phyloP scores from a whole-genome alignment of 2,888 invertebrate genomes.

The Diloba caeruleocephala region DNA sequence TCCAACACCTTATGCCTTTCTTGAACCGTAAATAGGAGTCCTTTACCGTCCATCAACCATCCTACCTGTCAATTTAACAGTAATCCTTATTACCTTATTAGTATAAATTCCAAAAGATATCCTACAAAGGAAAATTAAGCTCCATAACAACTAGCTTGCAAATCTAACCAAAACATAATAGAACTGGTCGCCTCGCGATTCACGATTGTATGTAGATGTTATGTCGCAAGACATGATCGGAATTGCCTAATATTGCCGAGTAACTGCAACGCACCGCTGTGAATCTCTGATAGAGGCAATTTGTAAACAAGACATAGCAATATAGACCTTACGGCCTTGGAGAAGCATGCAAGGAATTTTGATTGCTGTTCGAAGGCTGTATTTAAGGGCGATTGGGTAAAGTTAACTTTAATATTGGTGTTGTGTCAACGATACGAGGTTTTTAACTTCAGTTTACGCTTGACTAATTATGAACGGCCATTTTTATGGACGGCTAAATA shows the following conservation, averaged over 20 bases:
- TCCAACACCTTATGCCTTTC: no score
- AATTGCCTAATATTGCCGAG: conserved; percentile 74
- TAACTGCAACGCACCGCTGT: conserved; percentile 58
- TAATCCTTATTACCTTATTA: no score
- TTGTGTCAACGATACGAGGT: conserved; percentile 20
- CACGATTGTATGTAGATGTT: conserved; percentile 72
- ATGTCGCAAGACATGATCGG: conserved; percentile 75
- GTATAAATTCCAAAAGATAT: no score
- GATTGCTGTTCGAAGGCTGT: conserved; percentile 47
- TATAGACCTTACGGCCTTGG: conserved; percentile 73
- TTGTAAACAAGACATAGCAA: conserved; percentile 72
- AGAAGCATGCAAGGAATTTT: conserved; percentile 59
- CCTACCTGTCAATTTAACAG: no score
- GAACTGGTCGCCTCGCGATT: conserved; percentile 43
- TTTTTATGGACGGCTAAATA: background rate
- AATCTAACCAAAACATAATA: conserved; percentile 36
- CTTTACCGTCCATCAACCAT: no score
- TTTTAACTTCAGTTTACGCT: background rate
- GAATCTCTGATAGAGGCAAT: conserved; percentile 74
- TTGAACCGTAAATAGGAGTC: no score
- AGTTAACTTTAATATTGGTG: conserved; percentile 36
- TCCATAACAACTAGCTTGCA: conserved; percentile 31
- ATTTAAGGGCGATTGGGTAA: conserved; percentile 49
- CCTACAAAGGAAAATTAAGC: conserved; percentile 37
- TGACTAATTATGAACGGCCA: conserved; percentile 5